Evolutionary conservation across 2,888 invertebrate genomes (phyloP).

Genomic region (Sturmia bella): DNA sequence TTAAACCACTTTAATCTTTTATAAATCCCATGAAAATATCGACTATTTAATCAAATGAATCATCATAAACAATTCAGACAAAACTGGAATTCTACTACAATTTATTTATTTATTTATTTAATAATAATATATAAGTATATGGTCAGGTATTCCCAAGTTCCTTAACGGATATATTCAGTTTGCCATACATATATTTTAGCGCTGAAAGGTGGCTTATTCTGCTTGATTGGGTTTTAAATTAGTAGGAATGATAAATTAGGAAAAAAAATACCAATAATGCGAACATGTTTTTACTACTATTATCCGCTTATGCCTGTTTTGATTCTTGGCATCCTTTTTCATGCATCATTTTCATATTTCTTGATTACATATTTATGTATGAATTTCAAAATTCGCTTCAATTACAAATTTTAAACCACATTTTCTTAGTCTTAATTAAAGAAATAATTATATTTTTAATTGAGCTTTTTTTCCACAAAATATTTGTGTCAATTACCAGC

Average conservation of each 20-base stretch:
- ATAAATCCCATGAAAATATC: no score
- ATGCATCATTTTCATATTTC: neutral
- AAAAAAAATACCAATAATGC: no score
- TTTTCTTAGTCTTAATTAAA: slow-evolving; percentile 63
- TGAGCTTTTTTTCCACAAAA: slow-evolving; percentile 51
- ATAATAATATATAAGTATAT: neutral
- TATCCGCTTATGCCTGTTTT: no score
- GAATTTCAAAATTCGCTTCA: slow-evolving; percentile 37
- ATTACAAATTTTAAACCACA: slow-evolving; percentile 42
- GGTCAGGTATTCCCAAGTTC: slow-evolving; percentile 52
- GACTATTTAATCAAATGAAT: no score
- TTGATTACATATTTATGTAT: neutral
- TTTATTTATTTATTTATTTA: neutral
- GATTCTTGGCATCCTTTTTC: neutral
- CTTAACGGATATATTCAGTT: slow-evolving; percentile 42
- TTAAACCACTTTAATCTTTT: no score
- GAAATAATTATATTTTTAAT: slow-evolving; percentile 48
- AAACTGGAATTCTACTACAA: slow-evolving; percentile 14
- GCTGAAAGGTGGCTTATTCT: no score
- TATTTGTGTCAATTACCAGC: slow-evolving; percentile 69
- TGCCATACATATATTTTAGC: neutral
- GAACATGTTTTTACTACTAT: no score
- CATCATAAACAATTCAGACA: no score
- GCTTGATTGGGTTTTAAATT: slow-evolving; percentile 5
- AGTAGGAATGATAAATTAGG: neutral